These are phyloP conservation scores for Siphonodentalium dalli DNA, from an alignment of 2,888 invertebrate genomes.

Conservation along the genomic window DNA sequence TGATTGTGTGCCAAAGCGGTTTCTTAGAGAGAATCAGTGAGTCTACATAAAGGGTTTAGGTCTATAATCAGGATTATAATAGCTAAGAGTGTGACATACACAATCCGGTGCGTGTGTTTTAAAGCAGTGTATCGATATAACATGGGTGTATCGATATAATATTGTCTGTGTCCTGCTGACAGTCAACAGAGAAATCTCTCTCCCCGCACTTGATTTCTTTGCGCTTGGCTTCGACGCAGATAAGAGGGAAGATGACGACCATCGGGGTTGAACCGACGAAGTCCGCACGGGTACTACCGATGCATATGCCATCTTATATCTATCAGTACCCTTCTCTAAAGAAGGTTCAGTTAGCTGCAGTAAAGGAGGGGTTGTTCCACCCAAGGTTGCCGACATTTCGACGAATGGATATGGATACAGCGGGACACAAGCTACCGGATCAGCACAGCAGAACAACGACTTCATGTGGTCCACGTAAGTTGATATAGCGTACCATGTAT, in stretches of 20 bases:
- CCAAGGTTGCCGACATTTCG: conserved; percentile 59
- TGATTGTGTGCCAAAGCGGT: too few species aligned
- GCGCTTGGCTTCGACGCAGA: too few species aligned
- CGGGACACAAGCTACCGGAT: conserved; percentile 57
- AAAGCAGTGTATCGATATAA: too few species aligned
- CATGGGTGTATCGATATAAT: too few species aligned
- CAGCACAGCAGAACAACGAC: conserved; percentile 61
- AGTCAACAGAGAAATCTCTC: too few species aligned
- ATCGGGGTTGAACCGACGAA: conserved; percentile 45
- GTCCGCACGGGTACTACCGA: conserved; percentile 41
- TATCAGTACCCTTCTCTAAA: conserved; percentile 56
- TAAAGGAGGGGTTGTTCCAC: conserved; percentile 60
- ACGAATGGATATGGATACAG: conserved; percentile 63
- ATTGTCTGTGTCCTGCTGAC: too few species aligned
- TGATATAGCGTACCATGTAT: background rate
- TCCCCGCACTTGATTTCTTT: too few species aligned
- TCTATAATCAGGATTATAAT: too few species aligned
- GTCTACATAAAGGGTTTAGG: too few species aligned
- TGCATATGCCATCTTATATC: conserved; percentile 57
- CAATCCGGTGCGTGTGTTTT: too few species aligned
- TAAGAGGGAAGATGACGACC: conserved; percentile 57
- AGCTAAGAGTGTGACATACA: too few species aligned
- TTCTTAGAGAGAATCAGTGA: too few species aligned
- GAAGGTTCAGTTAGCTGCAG: conserved; percentile 55
- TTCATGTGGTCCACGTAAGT: conserved; percentile 50